Base-by-base conservation (phyloP, 1,140 invertebrate genomes). In the Charaxes varanes region DNA sequence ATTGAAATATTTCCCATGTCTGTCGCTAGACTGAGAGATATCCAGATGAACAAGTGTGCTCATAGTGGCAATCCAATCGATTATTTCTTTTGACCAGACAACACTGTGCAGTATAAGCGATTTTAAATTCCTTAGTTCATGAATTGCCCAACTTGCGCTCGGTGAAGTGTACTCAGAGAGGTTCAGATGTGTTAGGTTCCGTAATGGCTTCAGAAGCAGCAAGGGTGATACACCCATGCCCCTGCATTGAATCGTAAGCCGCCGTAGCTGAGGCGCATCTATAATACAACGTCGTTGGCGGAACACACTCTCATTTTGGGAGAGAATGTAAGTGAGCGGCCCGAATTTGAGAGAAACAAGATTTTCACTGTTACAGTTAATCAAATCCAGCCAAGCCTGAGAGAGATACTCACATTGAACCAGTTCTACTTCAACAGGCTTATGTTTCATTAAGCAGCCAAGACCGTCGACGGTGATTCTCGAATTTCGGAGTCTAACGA, bases 51-150 rank as follows among this genome's bases (percentile, higher is more conserved):
- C 90, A 50, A 87, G 64, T 24, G 85, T 86, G 14, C 80, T 83
- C 21, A 93, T 54, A 23, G 85, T 83, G 44, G 86, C 87, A 59
- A 93, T 80, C 64, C 74, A 81, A 8, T 72, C 58, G 11, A 81
- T 57, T 2, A 72, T 43, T 21, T 76, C 67, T 18, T 69, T 69
- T 5, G 68, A 56, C 57, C 64, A 65, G 2, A 83, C 77, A 2
- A 94, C 91, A 86, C 93, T 92, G 58, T 93, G 93, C 10, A 97
- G 81, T 49, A 92, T 88, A 8, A 96, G 76, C 0, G 90, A 92
- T 13, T 86, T 82, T 31, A 97, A 82, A 64, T 91, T 88, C 21
- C 87, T 86, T 32, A 92, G 63, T 48, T 86, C 80, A 7, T 86
- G 74, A 15, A 90, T 62, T 22, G 86, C 87, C 40, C 86, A 78